Evolutionary conservation across 1,140 invertebrate genomes (phyloP).

Genomic region (Leptinotarsa texana): DNA sequence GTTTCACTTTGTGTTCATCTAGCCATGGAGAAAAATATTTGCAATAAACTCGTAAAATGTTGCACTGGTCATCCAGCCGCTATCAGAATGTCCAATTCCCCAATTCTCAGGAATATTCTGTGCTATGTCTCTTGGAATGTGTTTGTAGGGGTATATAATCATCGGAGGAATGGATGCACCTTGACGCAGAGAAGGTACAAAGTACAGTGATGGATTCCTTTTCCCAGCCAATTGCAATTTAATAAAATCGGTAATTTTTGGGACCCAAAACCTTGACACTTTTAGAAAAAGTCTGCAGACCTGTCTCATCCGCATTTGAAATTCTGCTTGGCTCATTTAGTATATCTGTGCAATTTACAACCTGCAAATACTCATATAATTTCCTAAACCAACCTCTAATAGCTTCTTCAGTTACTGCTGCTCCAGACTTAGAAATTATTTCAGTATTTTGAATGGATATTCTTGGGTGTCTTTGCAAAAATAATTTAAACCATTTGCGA

Average conservation of each 20-base stretch:
- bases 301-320: slow-evolving; percentile 53
- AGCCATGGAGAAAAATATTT: slow-evolving; percentile 51
- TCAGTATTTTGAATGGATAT: not conserved
- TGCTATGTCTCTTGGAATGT: not conserved
- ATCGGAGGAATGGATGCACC: not conserved
- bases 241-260: not conserved
- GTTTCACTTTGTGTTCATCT: slow-evolving; percentile 39
- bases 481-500: slow-evolving; percentile 36
- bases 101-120: not conserved
- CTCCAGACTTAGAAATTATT: not conserved
- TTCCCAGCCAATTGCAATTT: not conserved
- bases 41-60: slow-evolving; percentile 56
- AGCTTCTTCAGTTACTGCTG: slow-evolving; percentile 4
- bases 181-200: not conserved
- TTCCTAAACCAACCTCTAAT: not conserved
- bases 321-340: slow-evolving; percentile 41
- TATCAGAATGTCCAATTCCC: slow-evolving; percentile 39
- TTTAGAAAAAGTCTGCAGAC: not conserved
- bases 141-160: not conserved
- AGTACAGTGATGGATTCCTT: not conserved
- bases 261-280: not conserved
- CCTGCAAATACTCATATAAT: not conserved
- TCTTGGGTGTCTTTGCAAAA: not conserved
- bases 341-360: not conserved
- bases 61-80: slow-evolving; percentile 54